Evolutionary conservation across 2,888 invertebrate species (phyloP).

Genomic region (Apamea anceps): DNA sequence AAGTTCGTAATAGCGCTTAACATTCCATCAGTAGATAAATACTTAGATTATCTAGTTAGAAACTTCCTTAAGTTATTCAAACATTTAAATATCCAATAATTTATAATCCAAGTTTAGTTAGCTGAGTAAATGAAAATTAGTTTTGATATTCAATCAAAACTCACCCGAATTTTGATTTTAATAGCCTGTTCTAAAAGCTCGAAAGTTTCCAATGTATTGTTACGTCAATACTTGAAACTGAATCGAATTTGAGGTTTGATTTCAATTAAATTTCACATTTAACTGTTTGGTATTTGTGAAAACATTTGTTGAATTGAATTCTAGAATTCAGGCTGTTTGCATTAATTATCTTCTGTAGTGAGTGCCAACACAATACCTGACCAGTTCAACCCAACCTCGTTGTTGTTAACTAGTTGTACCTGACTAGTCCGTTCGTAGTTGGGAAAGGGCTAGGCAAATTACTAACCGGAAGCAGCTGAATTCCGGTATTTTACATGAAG

Average conservation of each 20-base stretch:
- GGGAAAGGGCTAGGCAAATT: no score
- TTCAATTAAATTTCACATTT: conserved; percentile 63
- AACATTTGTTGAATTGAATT: conserved; percentile 27
- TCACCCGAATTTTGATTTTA: conserved; percentile 70
- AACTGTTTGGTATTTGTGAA: conserved; percentile 36
- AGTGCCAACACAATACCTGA: neutral
- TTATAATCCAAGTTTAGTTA: conserved; percentile 67
- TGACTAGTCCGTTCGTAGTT: neutral
- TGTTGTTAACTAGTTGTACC: neutral
- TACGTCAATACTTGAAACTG: conserved; percentile 62
- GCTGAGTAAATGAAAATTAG: conserved; percentile 76
- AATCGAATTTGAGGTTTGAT: conserved; percentile 63
- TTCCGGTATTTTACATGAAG: no score
- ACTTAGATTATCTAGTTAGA: conserved; percentile 59
- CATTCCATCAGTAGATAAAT: conserved; percentile 46
- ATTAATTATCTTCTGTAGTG: conserved; percentile 24
- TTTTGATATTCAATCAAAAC: conserved; percentile 75
- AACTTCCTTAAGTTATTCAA: conserved; percentile 72
- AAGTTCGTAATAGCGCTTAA: conserved; percentile 40
- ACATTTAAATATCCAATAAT: conserved; percentile 72
- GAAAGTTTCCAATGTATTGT: conserved; percentile 67
- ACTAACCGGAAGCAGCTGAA: no score
- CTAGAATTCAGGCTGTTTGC: conserved; percentile 17
- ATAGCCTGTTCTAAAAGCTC: conserved; percentile 69
- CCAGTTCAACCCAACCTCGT: neutral